These are phyloP conservation scores for Epinephelus moara DNA, from an alignment of 2,113 vertebrate genomes.

Conservation along the genomic window DNA sequence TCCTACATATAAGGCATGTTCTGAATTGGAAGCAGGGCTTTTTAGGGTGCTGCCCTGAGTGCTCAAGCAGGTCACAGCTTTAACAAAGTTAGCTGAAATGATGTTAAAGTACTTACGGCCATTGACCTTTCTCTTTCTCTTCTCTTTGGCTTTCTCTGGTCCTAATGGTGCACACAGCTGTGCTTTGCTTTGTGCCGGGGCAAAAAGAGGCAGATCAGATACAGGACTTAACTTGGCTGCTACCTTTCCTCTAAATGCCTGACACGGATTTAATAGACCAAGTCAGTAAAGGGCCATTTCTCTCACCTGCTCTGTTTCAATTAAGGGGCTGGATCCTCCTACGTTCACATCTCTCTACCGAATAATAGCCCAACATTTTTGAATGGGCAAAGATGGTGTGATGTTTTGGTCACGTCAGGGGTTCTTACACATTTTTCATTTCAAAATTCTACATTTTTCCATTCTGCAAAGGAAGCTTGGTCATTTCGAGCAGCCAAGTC, in stretches of 20 bases:
- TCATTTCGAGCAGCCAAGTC: no score
- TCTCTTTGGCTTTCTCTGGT: conserved; percentile 13
- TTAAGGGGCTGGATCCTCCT: not conserved
- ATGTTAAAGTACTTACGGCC: conserved; percentile 11
- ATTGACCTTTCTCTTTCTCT: not conserved
- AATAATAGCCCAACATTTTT: not conserved
- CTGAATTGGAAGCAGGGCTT: not conserved
- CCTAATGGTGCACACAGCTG: conserved; percentile 28
- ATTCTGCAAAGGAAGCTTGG: no score
- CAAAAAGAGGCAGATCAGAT: conserved; percentile 18
- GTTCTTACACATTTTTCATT: no score
- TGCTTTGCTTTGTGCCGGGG: conserved; percentile 17
- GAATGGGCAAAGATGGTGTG: no score
- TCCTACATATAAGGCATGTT: not conserved
- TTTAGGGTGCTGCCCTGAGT: not conserved
- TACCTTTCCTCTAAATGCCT: conserved; percentile 24
- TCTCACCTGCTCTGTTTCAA: conserved; percentile 32
- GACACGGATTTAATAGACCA: conserved; percentile 32
- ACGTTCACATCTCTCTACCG: conserved; percentile 1
- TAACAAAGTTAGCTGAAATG: conserved; percentile 18
- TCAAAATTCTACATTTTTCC: no score
- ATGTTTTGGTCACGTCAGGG: no score
- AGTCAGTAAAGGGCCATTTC: not conserved
- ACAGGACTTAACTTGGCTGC: not conserved
- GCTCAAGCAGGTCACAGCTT: not conserved